Percentiles rank a stretch among this genome's conserved stretches.
These are phyloP conservation scores for Protobothrops mucrosquamatus DNA, from an alignment of 2,113 vertebrate genomes.

Conservation along the genomic window DNA sequence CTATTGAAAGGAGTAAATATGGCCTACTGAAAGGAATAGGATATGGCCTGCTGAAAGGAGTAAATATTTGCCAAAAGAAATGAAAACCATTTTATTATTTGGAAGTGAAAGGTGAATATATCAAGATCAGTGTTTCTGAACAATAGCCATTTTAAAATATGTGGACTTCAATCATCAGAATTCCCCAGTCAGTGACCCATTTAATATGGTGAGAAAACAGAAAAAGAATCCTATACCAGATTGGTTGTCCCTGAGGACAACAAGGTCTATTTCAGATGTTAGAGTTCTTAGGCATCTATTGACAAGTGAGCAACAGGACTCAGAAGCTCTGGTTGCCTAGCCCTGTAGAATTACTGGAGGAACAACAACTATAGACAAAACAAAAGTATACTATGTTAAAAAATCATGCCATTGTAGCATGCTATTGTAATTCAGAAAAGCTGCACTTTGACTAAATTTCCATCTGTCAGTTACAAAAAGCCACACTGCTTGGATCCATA, in stretches of 20 bases:
- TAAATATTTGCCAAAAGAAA: not conserved
- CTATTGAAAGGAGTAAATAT: not conserved
- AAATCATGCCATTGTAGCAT: not conserved
- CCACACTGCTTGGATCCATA: not conserved
- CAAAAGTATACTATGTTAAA: not conserved
- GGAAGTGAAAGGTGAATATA: not conserved
- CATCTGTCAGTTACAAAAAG: not conserved
- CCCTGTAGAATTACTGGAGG: not conserved
- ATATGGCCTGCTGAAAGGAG: not conserved
- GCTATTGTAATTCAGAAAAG: not conserved
- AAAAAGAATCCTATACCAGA: not conserved
- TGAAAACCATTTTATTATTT: not conserved
- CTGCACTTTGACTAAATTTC: not conserved
- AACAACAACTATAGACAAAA: not conserved
- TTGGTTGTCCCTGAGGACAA: too few species aligned
- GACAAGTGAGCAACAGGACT: not conserved
- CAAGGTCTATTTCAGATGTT: too few species aligned
- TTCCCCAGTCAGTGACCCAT: not conserved
- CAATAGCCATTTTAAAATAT: not conserved
- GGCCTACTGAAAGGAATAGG: not conserved
- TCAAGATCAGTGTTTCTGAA: not conserved
- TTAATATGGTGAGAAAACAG: not conserved
- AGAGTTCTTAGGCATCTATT: not conserved
- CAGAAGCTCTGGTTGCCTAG: not conserved
- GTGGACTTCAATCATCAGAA: not conserved